Base-by-base conservation (phyloP, 2,113 vertebrate species). In the Poeciliopsis turrubarensis region DNA sequence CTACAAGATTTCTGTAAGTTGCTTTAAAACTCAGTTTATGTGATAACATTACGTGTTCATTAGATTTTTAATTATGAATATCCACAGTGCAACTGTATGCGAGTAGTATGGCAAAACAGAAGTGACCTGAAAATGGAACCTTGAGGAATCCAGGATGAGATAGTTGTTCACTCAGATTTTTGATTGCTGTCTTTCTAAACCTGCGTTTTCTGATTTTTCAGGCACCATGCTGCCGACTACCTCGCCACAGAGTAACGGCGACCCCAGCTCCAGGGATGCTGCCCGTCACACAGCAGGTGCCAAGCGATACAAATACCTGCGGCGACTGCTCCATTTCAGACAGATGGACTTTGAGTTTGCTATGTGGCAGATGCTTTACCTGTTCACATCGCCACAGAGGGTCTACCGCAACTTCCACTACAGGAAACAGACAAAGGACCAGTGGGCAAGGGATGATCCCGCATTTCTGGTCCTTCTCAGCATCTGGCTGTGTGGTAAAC, bases 321-420 rank as follows among this genome's bases (percentile, higher is more conserved):
- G 98, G 25, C 91, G 98, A 54, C 95, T 99, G 68, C 90, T 99
- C 61, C 96, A 96, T 65, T 95, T 98, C 86, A 92, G 89, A 41
- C 96, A 97, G 87, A 99, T 99, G 98, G 98, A 99, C 93, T 99
- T 99, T 68, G 98, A 99, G 67, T 99, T 99, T 34, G 98, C 98
- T 0, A 13, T 96, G 4, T 99, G 98, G 98, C 98, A 99, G 92
- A 99, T 99, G 98, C 94, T 99, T 3, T 99, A 99, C 90, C 94
- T 99, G 34, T 98, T 99, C 57, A 98, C 97, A 0, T 98, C 98
- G 0, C 98, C 98, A 0, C 98, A 99, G 93, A 95, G 95, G 73
- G 98, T 99, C 30, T 99, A 99, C 73, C 96, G 98, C 77, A 99
- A 99, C 92, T 99, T 99, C 54, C 98, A 99, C 87, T 99, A 99